These are phyloP conservation scores for Oxyura jamaicensis DNA, from an alignment of 2,113 vertebrate genomes.

Conservation along the genomic window DNA sequence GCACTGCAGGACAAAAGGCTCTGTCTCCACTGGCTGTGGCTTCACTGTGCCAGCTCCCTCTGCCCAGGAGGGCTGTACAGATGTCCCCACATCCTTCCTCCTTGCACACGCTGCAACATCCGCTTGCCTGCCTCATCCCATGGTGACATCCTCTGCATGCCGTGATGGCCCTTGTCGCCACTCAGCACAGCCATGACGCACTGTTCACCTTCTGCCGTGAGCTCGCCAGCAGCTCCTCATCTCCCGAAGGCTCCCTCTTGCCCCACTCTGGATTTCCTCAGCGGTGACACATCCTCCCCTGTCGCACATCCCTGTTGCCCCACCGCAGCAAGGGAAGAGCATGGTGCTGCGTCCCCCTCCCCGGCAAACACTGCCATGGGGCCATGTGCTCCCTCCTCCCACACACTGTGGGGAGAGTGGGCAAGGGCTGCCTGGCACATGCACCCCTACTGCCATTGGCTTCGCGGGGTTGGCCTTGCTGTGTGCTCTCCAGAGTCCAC, in stretches of 20 bases:
- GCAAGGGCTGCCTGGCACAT: fast-evolving
- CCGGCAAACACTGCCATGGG: background rate
- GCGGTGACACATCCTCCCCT: background rate
- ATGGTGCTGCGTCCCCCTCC: background rate
- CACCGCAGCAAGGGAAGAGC: background rate
- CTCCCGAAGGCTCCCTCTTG: background rate
- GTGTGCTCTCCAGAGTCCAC: fast-evolving
- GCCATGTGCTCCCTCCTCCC: fast-evolving
- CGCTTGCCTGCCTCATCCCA: fast-evolving
- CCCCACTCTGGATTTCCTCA: background rate
- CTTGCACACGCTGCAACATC: fast-evolving
- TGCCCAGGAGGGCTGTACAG: fast-evolving
- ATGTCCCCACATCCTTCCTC: background rate
- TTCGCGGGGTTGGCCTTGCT: no score
- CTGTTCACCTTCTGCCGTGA: fast-evolving
- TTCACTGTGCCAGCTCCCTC: background rate
- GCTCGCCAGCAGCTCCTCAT: fast-evolving
- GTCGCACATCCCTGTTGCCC: fast-evolving
- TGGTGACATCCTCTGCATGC: fast-evolving
- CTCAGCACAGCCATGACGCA: fast-evolving
- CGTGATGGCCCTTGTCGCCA: fast-evolving
- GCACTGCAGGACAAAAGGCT: background rate
- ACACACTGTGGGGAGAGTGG: no score
- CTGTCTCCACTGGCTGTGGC: no score
- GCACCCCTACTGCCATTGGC: fast-evolving